phyloP scores from a whole-genome alignment of 2,888 invertebrate genomes.

The Epiblema foenella region DNA sequence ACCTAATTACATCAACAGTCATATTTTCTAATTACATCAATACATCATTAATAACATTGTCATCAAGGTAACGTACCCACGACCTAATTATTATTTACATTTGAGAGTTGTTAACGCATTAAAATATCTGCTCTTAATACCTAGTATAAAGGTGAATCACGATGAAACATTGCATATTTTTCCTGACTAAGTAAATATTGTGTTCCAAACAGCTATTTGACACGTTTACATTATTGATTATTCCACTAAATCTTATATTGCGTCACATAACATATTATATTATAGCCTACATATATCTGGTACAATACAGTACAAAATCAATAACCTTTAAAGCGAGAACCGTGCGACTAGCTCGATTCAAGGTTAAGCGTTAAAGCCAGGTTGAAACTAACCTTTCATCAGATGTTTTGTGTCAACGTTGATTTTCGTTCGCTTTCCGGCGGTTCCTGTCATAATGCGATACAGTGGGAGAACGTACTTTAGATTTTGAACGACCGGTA shows the following conservation, averaged over 20 bases:
- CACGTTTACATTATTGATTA: conserved; percentile 16
- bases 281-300: conserved; percentile 20
- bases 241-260: neutral
- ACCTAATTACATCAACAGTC: neutral
- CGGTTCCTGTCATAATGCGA: conserved; percentile 61
- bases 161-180: conserved; percentile 1
- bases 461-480: conserved; percentile 61
- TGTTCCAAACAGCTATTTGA: neutral
- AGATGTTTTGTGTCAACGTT: conserved; percentile 74
- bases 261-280: conserved; percentile 18
- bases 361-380: neutral
- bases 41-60: neutral
- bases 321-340: neutral
- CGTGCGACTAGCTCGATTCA: neutral
- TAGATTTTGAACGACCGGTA: conserved; percentile 59
- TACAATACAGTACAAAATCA: neutral
- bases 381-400: conserved; percentile 64
- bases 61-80: neutral
- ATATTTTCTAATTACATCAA: neutral
- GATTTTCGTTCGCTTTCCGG: too few species aligned
- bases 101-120: conserved; percentile 9
- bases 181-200: conserved; percentile 7
- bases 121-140: neutral
- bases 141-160: neutral
- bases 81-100: neutral